A percentile compares a stretch with the other conserved stretches of the same genome.
Evolutionary conservation across 2,113 vertebrate species (phyloP).

Genomic region (Accipiter virgatus): DNA sequence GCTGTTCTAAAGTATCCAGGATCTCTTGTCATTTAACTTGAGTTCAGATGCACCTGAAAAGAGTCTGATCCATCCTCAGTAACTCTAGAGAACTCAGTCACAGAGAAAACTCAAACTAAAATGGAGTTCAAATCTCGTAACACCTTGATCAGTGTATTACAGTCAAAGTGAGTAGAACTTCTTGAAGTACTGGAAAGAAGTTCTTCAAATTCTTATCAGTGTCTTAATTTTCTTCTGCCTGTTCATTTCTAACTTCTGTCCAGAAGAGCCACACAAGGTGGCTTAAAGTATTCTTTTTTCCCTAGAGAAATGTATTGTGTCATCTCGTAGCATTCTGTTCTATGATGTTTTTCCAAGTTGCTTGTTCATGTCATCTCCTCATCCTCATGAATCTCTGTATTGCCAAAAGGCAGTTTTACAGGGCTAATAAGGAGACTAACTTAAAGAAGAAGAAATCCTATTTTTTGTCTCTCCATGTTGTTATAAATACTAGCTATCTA

Average conservation of each 20-base stretch:
- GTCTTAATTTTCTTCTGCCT: neutral
- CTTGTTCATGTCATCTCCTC: neutral
- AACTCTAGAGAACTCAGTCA: neutral
- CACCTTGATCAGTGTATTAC: neutral
- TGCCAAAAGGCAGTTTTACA: neutral
- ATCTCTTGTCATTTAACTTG: neutral
- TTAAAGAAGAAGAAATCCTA: neutral
- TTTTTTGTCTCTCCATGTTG: neutral
- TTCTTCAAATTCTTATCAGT: neutral
- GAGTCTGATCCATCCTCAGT: neutral
- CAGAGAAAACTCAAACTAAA: neutral
- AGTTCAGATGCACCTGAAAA: neutral
- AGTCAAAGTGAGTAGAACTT: neutral
- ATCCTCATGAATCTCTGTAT: neutral
- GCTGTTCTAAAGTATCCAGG: neutral
- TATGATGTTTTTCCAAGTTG: neutral
- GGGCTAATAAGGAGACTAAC: neutral
- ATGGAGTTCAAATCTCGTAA: neutral
- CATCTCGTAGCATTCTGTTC: neutral
- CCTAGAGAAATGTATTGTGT: neutral
- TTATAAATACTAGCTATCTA: neutral
- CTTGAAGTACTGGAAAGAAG: neutral
- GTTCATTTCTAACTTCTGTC: neutral
- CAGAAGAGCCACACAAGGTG: neutral
- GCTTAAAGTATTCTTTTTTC: neutral